Percentiles rank a stretch among this genome's conserved stretches.
Conservation (phyloP, 1,140 invertebrate genomes). For the Dermatophagoides farinae region DNA sequence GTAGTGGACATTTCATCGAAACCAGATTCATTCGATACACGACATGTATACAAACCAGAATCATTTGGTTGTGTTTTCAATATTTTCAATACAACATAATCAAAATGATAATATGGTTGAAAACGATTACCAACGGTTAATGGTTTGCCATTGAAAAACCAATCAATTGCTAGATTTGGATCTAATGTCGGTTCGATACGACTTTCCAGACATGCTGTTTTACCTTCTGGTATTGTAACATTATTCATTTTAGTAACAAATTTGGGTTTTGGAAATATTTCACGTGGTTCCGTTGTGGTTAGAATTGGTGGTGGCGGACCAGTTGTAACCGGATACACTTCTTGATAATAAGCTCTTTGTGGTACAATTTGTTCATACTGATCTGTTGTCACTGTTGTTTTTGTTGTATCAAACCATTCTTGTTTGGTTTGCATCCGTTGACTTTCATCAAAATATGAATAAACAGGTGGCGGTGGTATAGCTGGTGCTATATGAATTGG, state of each 20-base stretch:
- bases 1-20: constrained; percentile 28
- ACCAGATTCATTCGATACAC: constrained; percentile 36
- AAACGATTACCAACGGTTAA: constrained; percentile 71
- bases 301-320: background rate
- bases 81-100: constrained; percentile 86
- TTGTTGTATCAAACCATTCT: too few relatives aligned
- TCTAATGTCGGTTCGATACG: constrained; percentile 83
- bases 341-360: too few relatives aligned
- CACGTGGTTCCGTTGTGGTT: background rate
- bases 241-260: constrained; percentile 79
- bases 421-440: too few relatives aligned
- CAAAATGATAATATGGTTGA: constrained; percentile 87
- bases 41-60: constrained; percentile 83
- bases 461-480: too few relatives aligned
- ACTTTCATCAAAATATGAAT: too few relatives aligned
- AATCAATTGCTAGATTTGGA: constrained; percentile 81
- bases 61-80: constrained; percentile 80
- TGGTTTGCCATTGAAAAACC: constrained; percentile 78
- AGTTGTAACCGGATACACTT: background rate
- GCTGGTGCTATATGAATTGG: background rate
- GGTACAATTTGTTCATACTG: too few relatives aligned
- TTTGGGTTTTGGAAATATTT: constrained; percentile 29
- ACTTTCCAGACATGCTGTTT: constrained; percentile 78
- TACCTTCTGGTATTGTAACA: constrained; percentile 60
- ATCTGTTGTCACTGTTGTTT: too few relatives aligned